These are phyloP conservation scores for Helicorthomorpha holstii DNA, from an alignment of 1,140 invertebrate genomes.

Conservation along the genomic window DNA sequence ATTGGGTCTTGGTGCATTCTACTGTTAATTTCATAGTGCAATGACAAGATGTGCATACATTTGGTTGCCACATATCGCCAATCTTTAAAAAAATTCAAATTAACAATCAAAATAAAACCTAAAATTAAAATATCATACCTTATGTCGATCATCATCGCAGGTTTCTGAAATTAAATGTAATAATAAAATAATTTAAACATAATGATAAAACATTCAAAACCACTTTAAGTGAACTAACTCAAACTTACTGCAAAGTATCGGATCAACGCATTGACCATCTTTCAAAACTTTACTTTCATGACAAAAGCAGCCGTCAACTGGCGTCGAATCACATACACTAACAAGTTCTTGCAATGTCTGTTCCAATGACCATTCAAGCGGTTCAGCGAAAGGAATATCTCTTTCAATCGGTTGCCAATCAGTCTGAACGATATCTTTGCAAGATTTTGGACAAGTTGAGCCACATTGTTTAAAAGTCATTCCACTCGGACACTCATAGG, in stretches of 20 bases:
- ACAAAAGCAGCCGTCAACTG: conserved; percentile 67
- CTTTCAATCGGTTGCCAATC: not conserved
- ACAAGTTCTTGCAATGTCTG: conserved; percentile 21
- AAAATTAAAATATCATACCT: conserved; percentile 17
- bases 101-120: too few relatives aligned
- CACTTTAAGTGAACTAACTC: not conserved
- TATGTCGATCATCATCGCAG: conserved; percentile 46
- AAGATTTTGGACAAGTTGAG: conserved; percentile 47
- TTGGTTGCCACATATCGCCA: conserved; percentile 39
- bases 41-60: conserved; percentile 55
- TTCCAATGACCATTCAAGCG: conserved; percentile 19
- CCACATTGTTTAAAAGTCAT: conserved; percentile 47
- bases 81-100: conserved; percentile 15
- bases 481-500: conserved; percentile 24
- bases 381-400: not conserved
- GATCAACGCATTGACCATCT: conserved; percentile 39
- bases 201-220: not conserved
- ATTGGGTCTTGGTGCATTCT: conserved; percentile 11
- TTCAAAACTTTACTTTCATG: conserved; percentile 42
- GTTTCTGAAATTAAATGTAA: conserved; percentile 22
- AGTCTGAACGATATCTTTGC: conserved; percentile 29
- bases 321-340: conserved; percentile 30
- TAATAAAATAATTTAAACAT: conserved; percentile 1
- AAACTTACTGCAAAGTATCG: conserved; percentile 29
- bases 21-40: conserved; percentile 31